These are phyloP conservation scores for Eilema depressum DNA, from an alignment of 2,888 invertebrate genomes.

Conservation along the genomic window DNA sequence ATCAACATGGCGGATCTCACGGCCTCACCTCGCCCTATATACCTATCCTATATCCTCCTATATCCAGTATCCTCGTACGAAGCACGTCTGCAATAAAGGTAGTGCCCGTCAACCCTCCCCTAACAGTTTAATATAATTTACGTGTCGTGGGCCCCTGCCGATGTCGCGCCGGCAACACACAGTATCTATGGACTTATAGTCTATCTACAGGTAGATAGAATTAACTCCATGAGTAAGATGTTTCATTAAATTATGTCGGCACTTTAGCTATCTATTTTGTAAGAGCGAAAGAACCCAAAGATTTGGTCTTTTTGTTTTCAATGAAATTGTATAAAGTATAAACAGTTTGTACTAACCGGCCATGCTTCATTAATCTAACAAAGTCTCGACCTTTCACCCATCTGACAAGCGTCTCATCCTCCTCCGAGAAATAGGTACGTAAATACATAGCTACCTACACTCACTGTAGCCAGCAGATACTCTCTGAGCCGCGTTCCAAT, in stretches of 20 bases:
- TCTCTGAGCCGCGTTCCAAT: slow-evolving; percentile 31
- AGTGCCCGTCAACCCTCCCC: background rate
- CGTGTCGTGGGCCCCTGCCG: background rate
- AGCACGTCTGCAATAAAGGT: background rate
- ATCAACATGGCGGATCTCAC: background rate
- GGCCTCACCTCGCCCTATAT: background rate
- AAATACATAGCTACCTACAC: background rate
- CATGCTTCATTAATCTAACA: background rate
- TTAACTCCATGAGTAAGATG: background rate
- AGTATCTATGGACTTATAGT: background rate
- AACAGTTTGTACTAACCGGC: background rate
- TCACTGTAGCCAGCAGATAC: slow-evolving; percentile 2
- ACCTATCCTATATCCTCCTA: too few species aligned
- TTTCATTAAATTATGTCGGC: background rate
- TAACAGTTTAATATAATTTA: background rate
- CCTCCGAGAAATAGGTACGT: background rate
- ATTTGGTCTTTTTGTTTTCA: background rate
- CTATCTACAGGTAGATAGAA: background rate
- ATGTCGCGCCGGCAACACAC: too few species aligned
- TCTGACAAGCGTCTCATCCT: slow-evolving; percentile 9
- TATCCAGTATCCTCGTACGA: too few species aligned
- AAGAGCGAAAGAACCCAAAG: too few species aligned
- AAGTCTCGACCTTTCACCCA: background rate
- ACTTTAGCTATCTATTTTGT: too few species aligned
- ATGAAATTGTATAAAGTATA: background rate